Evolutionary conservation across 2,888 invertebrate genomes (phyloP), one percentile per base, ranked within the genome.

Genomic region (Mamestra brassicae): DNA sequence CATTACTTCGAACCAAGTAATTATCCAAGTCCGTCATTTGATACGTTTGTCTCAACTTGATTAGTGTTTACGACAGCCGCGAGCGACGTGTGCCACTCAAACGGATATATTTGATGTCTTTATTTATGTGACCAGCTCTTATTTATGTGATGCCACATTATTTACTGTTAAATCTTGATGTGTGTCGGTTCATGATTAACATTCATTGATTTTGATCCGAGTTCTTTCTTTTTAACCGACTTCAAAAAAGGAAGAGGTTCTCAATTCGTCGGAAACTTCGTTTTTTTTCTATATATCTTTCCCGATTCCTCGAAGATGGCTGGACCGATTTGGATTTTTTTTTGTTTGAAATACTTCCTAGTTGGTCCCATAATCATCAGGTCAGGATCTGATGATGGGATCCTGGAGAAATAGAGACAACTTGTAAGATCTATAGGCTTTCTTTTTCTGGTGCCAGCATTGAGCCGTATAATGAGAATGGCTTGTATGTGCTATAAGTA

Each of bases 31-130:
- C 13, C 7, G 76, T 74, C 65, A 84, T 60, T 36, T 38, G 73
- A 87, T 84, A 67, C 74, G 62, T 74, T 76, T 64, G 58, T 78
- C 54, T 57, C 54, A 11, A 66, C 7, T 85, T 93, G 91, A 93
- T 92, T 90, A 90, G 90, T 89, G 87, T 89, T 92, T 90, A 92
- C 89, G 89, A 74, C 80, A 64, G 83, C 84, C 87, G 86, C 88
- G 90, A 85, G 90, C 86, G 89, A 83, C 87, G 84, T 82, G 78
- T 79, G 76, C 75, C 87, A 86, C 89, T 89, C 88, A 86, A 81
- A 71, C 71, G 34, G 71, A 72, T 89, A 88, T 85, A 87, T 83
- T 86, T 86, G 89, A 91, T 89, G 89, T 91, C 92, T 92, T 91
- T 90, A 90, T 92, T 92, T 90, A 85, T 77, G 76, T 55, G 67